Evolutionary conservation across 1,140 invertebrate genomes (phyloP).

Genomic region (Pseudobourletiella spinata): DNA sequence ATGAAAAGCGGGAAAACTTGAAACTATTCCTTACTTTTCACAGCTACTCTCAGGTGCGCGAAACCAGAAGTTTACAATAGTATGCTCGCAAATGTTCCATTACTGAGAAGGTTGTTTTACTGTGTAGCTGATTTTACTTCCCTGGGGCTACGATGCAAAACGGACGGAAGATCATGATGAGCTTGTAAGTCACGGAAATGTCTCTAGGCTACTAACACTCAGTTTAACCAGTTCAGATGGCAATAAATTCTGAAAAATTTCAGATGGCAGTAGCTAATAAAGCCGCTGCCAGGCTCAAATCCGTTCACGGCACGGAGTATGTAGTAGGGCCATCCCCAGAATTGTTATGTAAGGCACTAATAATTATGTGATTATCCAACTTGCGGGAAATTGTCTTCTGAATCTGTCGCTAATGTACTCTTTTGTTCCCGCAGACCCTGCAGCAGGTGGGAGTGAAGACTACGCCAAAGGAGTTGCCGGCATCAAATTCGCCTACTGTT

Average conservation of each 20-base stretch:
- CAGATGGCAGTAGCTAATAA: constrained; percentile 5
- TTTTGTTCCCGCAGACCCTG: constrained; percentile 7
- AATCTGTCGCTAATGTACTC: not conserved
- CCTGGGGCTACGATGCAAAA: constrained; percentile 7
- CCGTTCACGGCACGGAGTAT: constrained; percentile 11
- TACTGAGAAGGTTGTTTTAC: not conserved
- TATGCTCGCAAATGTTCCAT: not conserved
- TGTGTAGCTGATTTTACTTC: constrained; percentile 1
- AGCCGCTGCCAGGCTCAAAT: not conserved
- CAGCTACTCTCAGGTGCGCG: constrained; percentile 69
- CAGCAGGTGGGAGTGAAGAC: constrained; percentile 15
- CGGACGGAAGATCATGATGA: constrained; percentile 3
- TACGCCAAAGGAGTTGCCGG: constrained; percentile 64
- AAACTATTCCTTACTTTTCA: constrained; percentile 74
- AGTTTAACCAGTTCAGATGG: constrained; percentile 36
- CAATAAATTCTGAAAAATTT: not conserved
- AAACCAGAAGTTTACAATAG: constrained; percentile 34
- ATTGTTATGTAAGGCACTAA: constrained; percentile 4
- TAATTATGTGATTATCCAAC: not conserved
- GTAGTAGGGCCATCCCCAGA: constrained; percentile 1
- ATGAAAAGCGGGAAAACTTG: constrained; percentile 47
- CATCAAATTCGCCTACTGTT: constrained; percentile 64
- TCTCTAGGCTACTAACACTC: not conserved
- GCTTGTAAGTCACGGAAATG: not conserved
- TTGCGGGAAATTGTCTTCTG: not conserved